Percentiles rank a stretch among this genome's conserved stretches.
Conservation (phyloP, 2,888 invertebrate genomes). For the Drosophila quasianomalipes region DNA sequence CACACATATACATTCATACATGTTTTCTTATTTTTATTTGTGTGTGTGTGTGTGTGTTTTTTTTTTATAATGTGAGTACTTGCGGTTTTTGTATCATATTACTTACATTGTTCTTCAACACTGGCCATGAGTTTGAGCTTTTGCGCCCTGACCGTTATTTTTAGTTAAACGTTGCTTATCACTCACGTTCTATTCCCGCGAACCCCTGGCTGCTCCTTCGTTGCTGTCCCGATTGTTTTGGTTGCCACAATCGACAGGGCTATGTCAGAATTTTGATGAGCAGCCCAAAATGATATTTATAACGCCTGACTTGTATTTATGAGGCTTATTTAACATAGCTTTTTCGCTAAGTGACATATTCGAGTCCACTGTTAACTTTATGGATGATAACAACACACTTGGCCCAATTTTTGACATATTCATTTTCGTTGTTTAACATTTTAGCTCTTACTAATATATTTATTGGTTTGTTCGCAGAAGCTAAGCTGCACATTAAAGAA, state of each 20-base stretch:
- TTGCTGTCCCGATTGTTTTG: slow-evolving; percentile 1
- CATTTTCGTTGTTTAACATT: not conserved
- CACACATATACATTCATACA: not conserved
- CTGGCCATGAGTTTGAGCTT: slow-evolving; percentile 51
- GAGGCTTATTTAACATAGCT: slow-evolving; percentile 49
- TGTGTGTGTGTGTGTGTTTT: not conserved
- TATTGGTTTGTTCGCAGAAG: no score
- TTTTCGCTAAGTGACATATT: slow-evolving; percentile 5
- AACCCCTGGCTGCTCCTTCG: not conserved
- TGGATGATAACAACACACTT: not conserved
- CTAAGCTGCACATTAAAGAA: not conserved
- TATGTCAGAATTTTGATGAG: slow-evolving; percentile 3
- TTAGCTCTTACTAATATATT: not conserved
- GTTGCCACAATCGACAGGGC: slow-evolving; percentile 5
- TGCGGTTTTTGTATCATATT: slow-evolving; percentile 52
- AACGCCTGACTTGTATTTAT: slow-evolving; percentile 68
- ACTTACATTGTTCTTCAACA: slow-evolving; percentile 46
- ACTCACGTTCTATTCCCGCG: slow-evolving; percentile 17
- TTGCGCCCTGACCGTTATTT: slow-evolving; percentile 39
- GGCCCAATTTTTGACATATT: not conserved
- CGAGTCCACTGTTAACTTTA: not conserved
- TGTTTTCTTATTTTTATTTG: not conserved
- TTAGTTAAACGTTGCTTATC: slow-evolving; percentile 65
- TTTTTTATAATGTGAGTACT: slow-evolving; percentile 36
- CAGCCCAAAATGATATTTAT: slow-evolving; percentile 63